Evolutionary conservation across 2,797 vertebrate species (phyloP), one percentile per base, ranked within the genome.

Genomic region (Melanotaenia pygmaea): DNA sequence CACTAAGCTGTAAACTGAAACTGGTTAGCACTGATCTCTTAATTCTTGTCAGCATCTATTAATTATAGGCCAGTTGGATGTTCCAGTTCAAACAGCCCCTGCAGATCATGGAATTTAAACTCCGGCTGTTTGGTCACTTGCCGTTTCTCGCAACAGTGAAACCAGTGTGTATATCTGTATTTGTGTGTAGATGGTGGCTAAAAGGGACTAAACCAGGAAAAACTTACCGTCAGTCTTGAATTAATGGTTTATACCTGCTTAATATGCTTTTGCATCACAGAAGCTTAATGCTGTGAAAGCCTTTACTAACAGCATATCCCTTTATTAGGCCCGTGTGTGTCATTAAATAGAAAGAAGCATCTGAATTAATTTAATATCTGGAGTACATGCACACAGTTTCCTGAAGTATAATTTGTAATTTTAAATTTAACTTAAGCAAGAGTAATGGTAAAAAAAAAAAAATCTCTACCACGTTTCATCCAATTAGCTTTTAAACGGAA

Each of bases 21-120:
- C 90, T 89, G 87, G 89, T 91, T 91, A 88, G 79, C 86, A 62
- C 87, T 89, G 90, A 91, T 89, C 89, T 93, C 81, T 93, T 93
- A 92, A 94, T 93, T 94, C 93, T 91, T 94, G 91, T 94, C 93
- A 94, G 90, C 84, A 80, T 93, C 92, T 91, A 92, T 94, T 94
- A 94, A 94, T 94, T 94, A 94, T 91, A 89, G 85, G 83, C 82
- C 86, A 85, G 89, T 90, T 89, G 90, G 86, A 90, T 81, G 86
- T 90, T 94, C 89, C 89, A 93, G 90, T 93, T 94, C 93, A 94
- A 93, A 92, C 89, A 71, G 88, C 92, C 89, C 90, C 92, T 74
- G 74, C 83, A 37, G 89, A 93, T 89, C 86, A 85, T 88, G 80
- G 91, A 91, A 93, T 92, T 88, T 86, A 86, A 77, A 88, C 84